These are phyloP conservation scores for Paraescarpia echinospica DNA, from an alignment of 1,140 invertebrate genomes.

Conservation along the genomic window DNA sequence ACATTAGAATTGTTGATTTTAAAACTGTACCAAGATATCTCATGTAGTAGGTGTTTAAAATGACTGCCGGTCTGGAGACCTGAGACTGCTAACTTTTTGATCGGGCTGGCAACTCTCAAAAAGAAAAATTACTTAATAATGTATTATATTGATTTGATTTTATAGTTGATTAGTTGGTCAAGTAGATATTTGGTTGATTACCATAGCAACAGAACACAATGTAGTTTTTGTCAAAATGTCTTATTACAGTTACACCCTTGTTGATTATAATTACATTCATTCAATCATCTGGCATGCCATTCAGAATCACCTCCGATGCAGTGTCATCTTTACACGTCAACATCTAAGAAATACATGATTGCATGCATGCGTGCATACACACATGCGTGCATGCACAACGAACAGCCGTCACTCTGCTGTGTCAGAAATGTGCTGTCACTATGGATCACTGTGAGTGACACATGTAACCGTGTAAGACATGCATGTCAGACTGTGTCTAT, in stretches of 20 bases:
- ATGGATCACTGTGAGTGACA: background rate
- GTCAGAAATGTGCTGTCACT: background rate
- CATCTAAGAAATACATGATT: too few species aligned
- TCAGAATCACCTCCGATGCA: background rate
- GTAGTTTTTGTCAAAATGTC: background rate
- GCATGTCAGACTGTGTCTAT: background rate
- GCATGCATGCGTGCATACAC: too few species aligned
- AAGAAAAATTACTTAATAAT: too few species aligned
- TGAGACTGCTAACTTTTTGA: too few species aligned
- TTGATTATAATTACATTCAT: background rate
- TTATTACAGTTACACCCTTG: background rate
- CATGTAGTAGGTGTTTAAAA: too few species aligned
- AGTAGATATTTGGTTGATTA: background rate
- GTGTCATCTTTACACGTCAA: too few species aligned
- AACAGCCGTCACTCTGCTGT: background rate
- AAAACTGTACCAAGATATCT: too few species aligned
- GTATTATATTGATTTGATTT: too few species aligned
- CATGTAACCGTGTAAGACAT: background rate
- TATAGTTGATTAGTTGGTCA: too few species aligned
- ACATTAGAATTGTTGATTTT: background rate
- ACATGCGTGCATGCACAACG: background rate
- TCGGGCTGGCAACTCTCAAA: too few species aligned
- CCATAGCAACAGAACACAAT: background rate
- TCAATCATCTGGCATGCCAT: background rate
- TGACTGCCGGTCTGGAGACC: too few species aligned